These are phyloP conservation scores for Watsonalla cultraria DNA, from an alignment of 2,888 invertebrate species.

Conservation along the genomic window DNA sequence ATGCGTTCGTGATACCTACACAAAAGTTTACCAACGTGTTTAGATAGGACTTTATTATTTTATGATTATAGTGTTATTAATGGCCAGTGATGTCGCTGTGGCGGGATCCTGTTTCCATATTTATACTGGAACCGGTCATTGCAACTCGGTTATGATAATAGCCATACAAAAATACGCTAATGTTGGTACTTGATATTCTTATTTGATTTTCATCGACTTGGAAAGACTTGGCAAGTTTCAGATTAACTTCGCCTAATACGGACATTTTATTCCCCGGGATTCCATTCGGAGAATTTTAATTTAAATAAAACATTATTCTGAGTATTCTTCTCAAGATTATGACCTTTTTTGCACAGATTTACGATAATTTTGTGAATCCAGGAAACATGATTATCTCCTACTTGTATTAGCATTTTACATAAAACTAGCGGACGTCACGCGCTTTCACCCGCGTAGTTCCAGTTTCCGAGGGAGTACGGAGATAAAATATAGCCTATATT, in stretches of 20 bases:
- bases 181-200: neutral
- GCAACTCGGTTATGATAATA: slow-evolving; percentile 30
- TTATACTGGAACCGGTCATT: slow-evolving; percentile 30
- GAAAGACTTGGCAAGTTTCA: neutral
- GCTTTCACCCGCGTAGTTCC: too few species aligned
- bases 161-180: slow-evolving; percentile 3
- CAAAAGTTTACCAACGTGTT: slow-evolving; percentile 42
- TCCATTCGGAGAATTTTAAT: too few species aligned
- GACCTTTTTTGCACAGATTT: too few species aligned
- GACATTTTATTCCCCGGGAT: too few species aligned
- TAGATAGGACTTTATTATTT: slow-evolving; percentile 53
- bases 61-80: slow-evolving; percentile 51
- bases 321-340: too few species aligned
- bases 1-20: slow-evolving; percentile 21
- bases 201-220: neutral
- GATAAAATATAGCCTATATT: too few species aligned
- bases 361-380: too few species aligned
- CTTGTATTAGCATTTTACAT: too few species aligned
- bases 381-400: too few species aligned
- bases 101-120: slow-evolving; percentile 30
- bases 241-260: neutral
- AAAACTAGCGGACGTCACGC: too few species aligned
- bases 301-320: too few species aligned
- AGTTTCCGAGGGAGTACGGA: too few species aligned
- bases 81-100: slow-evolving; percentile 22